Conservation (phyloP, 2,888 invertebrate genomes). For the Cephus spinipes region DNA sequence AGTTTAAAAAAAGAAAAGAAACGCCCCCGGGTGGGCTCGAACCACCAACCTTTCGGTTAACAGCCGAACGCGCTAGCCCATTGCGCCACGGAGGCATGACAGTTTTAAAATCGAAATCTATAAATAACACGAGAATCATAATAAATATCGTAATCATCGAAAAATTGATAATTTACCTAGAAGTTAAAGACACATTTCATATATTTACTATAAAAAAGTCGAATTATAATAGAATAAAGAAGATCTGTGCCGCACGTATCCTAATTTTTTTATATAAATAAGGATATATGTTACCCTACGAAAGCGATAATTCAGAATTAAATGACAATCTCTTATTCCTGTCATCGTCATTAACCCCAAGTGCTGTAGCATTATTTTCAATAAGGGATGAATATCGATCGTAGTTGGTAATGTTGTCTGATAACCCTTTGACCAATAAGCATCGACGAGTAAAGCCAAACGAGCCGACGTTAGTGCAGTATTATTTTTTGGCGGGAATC, state of each 20-base stretch:
- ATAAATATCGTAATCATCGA: background rate
- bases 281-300: background rate
- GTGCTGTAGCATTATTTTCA: background rate
- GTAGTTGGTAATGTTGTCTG: background rate
- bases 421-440: background rate
- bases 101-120: background rate
- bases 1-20: background rate
- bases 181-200: background rate
- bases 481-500: background rate
- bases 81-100: constrained; percentile 85
- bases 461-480: background rate
- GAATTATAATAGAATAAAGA: background rate
- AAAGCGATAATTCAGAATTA: background rate
- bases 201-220: background rate
- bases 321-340: background rate
- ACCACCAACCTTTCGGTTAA: constrained; percentile 99
- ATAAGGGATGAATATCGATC: background rate
- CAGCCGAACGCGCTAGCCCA: constrained; percentile 98
- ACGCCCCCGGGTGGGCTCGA: constrained; percentile 91
- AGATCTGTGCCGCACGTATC: background rate
- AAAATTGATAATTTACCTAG: background rate
- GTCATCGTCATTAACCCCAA: background rate
- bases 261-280: background rate
- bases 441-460: background rate
- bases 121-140: background rate